Evolutionary conservation across 1,140 invertebrate genomes (phyloP).

Genomic region (Campodea augens): DNA sequence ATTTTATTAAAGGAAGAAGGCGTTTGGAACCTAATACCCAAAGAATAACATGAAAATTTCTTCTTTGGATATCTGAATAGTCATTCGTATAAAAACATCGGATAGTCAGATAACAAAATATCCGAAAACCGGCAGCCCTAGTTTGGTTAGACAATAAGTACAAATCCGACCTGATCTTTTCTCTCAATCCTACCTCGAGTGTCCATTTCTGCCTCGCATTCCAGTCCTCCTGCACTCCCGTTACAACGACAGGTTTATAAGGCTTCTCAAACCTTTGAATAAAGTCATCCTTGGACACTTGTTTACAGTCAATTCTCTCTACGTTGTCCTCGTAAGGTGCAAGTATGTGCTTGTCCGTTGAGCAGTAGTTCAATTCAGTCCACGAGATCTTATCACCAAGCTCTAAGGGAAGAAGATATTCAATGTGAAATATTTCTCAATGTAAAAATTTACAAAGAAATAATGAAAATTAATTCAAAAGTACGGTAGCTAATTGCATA

Average conservation of each 20-base stretch:
- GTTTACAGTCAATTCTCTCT: constrained; percentile 55
- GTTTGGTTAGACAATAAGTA: too few relatives aligned
- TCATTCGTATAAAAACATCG: too few relatives aligned
- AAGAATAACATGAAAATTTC: too few relatives aligned
- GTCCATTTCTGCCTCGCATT: constrained; percentile 85
- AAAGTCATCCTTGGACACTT: constrained; percentile 56
- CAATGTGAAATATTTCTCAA: constrained; percentile 7
- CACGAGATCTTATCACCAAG: constrained; percentile 60
- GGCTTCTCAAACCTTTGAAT: constrained; percentile 77
- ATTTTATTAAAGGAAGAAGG: too few relatives aligned
- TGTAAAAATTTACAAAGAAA: constrained; percentile 6
- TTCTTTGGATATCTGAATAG: too few relatives aligned
- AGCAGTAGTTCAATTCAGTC: constrained; percentile 53
- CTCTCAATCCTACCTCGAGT: constrained; percentile 35
- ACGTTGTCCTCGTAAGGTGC: constrained; percentile 58
- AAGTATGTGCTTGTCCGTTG: constrained; percentile 57
- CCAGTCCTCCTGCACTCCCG: constrained; percentile 67
- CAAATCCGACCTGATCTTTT: too few relatives aligned
- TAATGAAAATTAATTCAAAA: constrained; percentile 12
- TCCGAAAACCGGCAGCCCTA: too few relatives aligned
- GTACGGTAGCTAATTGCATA: constrained; percentile 4
- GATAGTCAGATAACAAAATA: too few relatives aligned
- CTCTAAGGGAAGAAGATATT: constrained; percentile 36
- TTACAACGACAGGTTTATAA: constrained; percentile 84
- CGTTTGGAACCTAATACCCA: too few relatives aligned